phyloP scores from a whole-genome alignment of 2,113 vertebrate species.

The Gracilinanus agilis region DNA sequence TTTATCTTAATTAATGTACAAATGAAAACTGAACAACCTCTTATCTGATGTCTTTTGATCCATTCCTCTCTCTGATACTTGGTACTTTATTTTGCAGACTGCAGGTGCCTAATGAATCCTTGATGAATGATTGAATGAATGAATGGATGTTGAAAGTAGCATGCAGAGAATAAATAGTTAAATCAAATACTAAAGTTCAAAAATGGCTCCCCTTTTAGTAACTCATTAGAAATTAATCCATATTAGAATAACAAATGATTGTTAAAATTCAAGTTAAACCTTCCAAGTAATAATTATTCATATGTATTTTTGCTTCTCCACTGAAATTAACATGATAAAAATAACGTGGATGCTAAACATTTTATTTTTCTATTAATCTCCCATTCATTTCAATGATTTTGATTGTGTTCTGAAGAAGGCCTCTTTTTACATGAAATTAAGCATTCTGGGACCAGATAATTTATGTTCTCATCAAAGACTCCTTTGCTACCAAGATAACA shows the following conservation, averaged over 20 bases:
- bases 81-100: neutral
- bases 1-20: neutral
- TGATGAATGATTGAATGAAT: neutral
- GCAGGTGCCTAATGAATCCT: neutral
- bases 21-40: neutral
- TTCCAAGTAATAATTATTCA: slow-evolving; percentile 32
- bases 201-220: slow-evolving; percentile 52
- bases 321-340: slow-evolving; percentile 43
- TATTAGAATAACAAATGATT: slow-evolving; percentile 36
- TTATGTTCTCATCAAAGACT: slow-evolving; percentile 15
- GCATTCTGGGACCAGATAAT: neutral
- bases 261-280: slow-evolving; percentile 40
- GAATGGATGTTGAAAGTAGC: neutral
- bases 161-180: slow-evolving; percentile 17
- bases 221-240: slow-evolving; percentile 16
- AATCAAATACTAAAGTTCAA: neutral
- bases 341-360: slow-evolving; percentile 16
- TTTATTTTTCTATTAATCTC: slow-evolving; percentile 30
- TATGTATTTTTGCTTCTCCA: slow-evolving; percentile 35
- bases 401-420: slow-evolving; percentile 7
- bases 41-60: neutral
- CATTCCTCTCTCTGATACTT: neutral
- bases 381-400: slow-evolving; percentile 26
- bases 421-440: neutral
- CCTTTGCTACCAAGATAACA: neutral